phyloP scores from a whole-genome alignment of 2,797 vertebrate species.

The Sciaenops ocellatus region DNA sequence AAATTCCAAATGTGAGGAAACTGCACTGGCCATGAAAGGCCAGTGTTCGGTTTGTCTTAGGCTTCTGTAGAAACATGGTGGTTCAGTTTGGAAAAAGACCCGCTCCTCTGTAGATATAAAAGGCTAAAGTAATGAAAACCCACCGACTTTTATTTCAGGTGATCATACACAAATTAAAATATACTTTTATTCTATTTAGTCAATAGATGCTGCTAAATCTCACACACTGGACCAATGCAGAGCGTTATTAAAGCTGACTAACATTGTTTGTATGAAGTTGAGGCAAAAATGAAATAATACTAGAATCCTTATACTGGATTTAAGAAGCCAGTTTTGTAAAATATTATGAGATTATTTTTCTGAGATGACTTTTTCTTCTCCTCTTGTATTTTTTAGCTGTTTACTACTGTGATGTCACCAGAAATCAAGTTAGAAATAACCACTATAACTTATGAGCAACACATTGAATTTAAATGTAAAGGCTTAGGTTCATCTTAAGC shows the following conservation, averaged over 20 bases:
- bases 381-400: conserved; percentile 1
- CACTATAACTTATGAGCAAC: not conserved
- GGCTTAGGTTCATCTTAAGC: conserved; percentile 14
- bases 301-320: conserved; percentile 4
- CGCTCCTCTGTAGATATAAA: too few species aligned
- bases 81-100: too few species aligned
- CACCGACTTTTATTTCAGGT: too few species aligned
- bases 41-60: too few species aligned
- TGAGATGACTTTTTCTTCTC: not conserved
- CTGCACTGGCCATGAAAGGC: too few species aligned
- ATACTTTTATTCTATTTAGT: too few species aligned
- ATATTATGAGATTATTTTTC: conserved; percentile 12
- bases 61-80: too few species aligned
- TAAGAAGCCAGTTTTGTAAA: conserved; percentile 16
- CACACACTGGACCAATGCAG: not conserved
- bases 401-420: not conserved
- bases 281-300: conserved; percentile 1
- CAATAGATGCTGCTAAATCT: too few species aligned
- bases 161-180: too few species aligned
- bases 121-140: too few species aligned
- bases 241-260: not conserved
- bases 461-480: not conserved
- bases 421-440: conserved; percentile 14
- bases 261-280: conserved; percentile 10
- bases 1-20: too few species aligned